These are phyloP conservation scores for Sitta europaea DNA, from an alignment of 2,113 vertebrate species.

Conservation along the genomic window DNA sequence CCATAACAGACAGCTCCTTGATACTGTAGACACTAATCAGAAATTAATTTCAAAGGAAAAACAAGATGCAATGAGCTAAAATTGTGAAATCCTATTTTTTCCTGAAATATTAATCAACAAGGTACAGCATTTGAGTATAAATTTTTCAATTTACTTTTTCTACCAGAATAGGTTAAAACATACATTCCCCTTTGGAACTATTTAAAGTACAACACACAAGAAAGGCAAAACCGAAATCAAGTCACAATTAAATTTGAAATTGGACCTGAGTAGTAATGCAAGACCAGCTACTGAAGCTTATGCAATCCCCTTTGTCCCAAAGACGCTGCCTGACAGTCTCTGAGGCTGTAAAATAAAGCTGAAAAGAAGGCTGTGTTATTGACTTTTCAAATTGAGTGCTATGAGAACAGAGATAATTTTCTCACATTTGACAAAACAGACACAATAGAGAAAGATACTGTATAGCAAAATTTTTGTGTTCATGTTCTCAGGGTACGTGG, in stretches of 20 bases:
- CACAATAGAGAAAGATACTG: not conserved
- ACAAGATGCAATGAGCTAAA: not conserved
- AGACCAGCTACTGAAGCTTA: not conserved
- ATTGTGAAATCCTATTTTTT: not conserved
- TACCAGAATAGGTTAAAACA: not conserved
- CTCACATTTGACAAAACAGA: not conserved
- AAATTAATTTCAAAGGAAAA: not conserved
- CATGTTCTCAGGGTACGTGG: not conserved
- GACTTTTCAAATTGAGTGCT: not conserved
- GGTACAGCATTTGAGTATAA: not conserved
- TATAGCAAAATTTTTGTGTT: not conserved
- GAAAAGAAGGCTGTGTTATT: not conserved
- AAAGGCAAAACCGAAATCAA: not conserved
- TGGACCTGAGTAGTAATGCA: not conserved
- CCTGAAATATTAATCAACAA: not conserved
- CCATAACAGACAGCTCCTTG: not conserved
- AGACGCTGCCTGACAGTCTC: not conserved
- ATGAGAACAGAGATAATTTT: not conserved
- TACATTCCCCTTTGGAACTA: not conserved
- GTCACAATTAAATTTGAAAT: not conserved
- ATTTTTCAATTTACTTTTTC: not conserved
- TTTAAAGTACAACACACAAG: not conserved
- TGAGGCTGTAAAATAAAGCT: not conserved
- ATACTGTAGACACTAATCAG: not conserved
- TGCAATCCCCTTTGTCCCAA: not conserved